Conservation (phyloP, 2,797 vertebrate species). For the Staurois parvus region DNA sequence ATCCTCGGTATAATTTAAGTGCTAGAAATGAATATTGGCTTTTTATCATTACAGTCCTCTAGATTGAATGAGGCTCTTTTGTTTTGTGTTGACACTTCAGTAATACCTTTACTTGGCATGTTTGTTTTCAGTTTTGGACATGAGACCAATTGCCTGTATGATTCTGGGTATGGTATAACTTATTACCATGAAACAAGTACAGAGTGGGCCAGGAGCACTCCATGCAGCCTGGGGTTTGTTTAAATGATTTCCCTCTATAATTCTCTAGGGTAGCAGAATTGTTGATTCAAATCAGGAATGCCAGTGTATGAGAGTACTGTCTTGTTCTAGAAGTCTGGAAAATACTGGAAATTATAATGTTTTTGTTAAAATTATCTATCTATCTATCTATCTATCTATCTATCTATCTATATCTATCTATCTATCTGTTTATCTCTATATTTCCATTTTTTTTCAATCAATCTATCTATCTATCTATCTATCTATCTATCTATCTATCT, state of each 20-base stretch:
- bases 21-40: background rate
- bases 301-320: background rate
- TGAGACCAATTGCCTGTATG: background rate
- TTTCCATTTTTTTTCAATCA: too few relatives aligned
- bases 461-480: constrained; percentile 23
- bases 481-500: constrained; percentile 22
- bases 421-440: too few relatives aligned
- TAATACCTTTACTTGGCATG: background rate
- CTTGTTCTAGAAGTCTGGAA: constrained; percentile 14
- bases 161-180: background rate
- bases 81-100: background rate
- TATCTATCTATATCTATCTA: background rate
- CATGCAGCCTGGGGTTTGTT: background rate
- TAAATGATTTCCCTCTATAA: background rate
- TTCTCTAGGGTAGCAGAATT: background rate
- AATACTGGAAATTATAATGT: background rate
- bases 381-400: constrained; percentile 11
- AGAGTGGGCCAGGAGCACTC: constrained; percentile 11
- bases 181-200: background rate
- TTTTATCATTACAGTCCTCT: background rate
- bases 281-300: constrained; percentile 31
- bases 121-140: background rate
- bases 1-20: background rate
- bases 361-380: constrained; percentile 4
- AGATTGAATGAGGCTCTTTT: background rate